Conservation (phyloP, 2,888 invertebrate genomes). For the Clusia tigrina region DNA sequence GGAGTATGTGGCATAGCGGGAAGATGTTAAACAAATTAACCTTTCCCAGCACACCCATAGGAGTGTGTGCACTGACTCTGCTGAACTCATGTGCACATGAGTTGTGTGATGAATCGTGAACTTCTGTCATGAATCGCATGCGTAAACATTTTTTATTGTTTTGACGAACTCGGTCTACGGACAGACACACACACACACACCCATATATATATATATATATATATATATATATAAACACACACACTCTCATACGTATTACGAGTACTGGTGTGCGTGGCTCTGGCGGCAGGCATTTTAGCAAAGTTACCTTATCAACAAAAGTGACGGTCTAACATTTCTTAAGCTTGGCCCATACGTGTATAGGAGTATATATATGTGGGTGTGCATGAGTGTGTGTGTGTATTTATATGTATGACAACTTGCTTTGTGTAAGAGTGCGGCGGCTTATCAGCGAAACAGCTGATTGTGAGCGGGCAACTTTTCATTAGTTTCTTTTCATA, state of each 20-base stretch:
- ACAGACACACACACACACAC: neutral
- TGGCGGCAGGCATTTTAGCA: neutral
- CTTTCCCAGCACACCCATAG: conserved; percentile 50
- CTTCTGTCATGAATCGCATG: neutral
- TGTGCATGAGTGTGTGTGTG: neutral
- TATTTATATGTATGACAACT: neutral
- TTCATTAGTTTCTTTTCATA: neutral
- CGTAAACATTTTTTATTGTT: conserved; percentile 3
- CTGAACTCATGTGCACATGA: too few species aligned
- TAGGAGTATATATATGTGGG: neutral
- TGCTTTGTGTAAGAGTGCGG: neutral
- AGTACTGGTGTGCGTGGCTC: too few species aligned
- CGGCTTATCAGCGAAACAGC: conserved; percentile 5
- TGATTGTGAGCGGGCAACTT: neutral
- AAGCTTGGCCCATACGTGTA: neutral
- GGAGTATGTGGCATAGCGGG: neutral
- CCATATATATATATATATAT: neutral
- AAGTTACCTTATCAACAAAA: neutral
- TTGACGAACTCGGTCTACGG: neutral
- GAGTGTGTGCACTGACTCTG: neutral
- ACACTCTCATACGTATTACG: neutral
- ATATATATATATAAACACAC: neutral
- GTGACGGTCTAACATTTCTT: conserved; percentile 4
- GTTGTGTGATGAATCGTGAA: too few species aligned
- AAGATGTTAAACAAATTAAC: conserved; percentile 51